Evolutionary conservation across 1,140 invertebrate genomes (phyloP), one percentile per base, ranked within the genome.

Genomic region (Bicyclus anynana): DNA sequence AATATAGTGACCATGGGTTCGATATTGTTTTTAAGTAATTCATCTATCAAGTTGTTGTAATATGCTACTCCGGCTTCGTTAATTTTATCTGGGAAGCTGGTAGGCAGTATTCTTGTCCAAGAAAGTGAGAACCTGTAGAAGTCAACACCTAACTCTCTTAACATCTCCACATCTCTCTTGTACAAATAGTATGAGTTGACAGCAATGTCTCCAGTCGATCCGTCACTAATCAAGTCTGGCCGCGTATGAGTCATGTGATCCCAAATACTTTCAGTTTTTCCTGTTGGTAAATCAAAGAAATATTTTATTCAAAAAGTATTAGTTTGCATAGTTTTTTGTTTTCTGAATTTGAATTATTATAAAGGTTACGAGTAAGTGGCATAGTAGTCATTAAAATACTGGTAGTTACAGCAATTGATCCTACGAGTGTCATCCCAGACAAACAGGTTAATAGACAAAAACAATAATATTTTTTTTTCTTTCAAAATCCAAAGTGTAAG

Each of bases 1-100:
- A 92, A 93, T 6, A 93, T 74, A 0, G 92, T 93, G 0, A 93
- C 89, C 80, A 92, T 89, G 0, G 92, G 91, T 48, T 82, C 33
- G 37, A 58, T 58, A 27, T 58, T 52, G 20, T 58, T 35, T 35
- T 46, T 58, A 3, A 58, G 47, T 26, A 58, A 7, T 37, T 58
- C 55, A n/a, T 51, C 17, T 10, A 58, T 59, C 40, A 59, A 49
- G 35, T 59, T 59, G 10, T 53, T 59, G 21, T 59, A 59, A 21
- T 59, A 59, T 9, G 40, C 6, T 18, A 53, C 49, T 6, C 50
- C 57, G 12, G 40, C 12, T 17, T 47, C 1, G 29, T 48, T 59
- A 2, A 53, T 53, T 37, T 37, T 26, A 37, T 59, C 42, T n/a
- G 57, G 44, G 20, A 59, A 59, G 37, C 57, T 20, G 1, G 49